Evolutionary conservation across 2,113 vertebrate genomes (phyloP).

Genomic region (Mobula hypostoma): DNA sequence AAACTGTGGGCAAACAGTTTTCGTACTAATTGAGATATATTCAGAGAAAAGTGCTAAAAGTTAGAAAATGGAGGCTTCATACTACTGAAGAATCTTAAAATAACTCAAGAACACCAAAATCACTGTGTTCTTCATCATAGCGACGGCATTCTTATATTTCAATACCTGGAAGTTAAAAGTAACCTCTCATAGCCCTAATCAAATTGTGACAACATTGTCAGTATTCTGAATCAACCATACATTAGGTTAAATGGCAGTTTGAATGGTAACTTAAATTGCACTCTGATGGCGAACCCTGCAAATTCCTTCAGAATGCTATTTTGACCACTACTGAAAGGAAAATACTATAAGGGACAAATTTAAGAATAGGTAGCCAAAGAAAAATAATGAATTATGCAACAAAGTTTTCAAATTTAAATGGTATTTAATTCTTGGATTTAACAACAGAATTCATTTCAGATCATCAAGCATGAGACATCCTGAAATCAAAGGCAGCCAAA

Average conservation of each 20-base stretch:
- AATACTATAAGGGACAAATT: background rate
- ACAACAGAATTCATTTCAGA: background rate
- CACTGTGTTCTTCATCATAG: background rate
- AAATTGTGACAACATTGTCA: background rate
- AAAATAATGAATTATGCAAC: too few species aligned
- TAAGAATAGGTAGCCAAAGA: background rate
- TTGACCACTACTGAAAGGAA: background rate
- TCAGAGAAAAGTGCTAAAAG: background rate
- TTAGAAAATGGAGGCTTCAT: background rate
- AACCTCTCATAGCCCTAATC: background rate
- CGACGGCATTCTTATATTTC: background rate
- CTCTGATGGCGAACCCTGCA: background rate
- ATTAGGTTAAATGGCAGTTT: background rate
- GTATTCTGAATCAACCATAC: background rate
- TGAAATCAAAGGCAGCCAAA: background rate
- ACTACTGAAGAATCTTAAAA: background rate
- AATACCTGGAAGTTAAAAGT: background rate
- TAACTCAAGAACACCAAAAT: background rate
- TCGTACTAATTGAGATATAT: background rate
- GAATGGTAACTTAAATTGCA: background rate
- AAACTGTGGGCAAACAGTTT: background rate
- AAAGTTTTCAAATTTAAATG: too few species aligned
- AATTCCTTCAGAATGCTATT: background rate
- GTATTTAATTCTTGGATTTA: background rate
- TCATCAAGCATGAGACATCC: background rate